A percentile compares a stretch with the other conserved stretches of the same genome.
Conservation (phyloP, 2,113 vertebrate species). For the Microtus pennsylvanicus region DNA sequence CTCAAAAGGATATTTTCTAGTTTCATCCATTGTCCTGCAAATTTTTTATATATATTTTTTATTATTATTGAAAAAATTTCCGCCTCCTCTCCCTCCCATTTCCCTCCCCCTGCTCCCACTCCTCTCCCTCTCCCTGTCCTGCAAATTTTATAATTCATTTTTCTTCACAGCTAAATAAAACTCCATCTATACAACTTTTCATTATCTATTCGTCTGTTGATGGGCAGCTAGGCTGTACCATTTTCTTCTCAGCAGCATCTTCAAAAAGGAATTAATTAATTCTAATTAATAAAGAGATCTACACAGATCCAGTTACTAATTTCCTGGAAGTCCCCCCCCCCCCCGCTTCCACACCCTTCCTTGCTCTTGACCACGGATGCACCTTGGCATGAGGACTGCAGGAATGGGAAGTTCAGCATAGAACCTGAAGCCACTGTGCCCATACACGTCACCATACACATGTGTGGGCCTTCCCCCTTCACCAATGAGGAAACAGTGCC, state of each 20-base stretch:
- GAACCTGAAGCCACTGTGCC: neutral
- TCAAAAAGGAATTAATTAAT: neutral
- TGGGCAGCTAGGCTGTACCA: neutral
- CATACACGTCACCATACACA: neutral
- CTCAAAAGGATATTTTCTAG: neutral
- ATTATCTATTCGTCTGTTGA: neutral
- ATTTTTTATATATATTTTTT: neutral
- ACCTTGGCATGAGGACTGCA: neutral
- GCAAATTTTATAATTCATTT: neutral
- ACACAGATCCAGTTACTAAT: neutral
- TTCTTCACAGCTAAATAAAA: neutral
- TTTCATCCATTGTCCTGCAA: neutral
- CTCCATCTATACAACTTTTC: neutral
- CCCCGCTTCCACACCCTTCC: neutral
- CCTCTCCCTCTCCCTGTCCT: no score
- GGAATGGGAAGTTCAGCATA: neutral
- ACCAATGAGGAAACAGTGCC: neutral
- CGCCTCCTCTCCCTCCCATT: no score
- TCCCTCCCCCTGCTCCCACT: no score
- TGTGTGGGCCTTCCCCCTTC: neutral
- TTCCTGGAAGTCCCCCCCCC: neutral
- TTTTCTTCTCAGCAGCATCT: neutral
- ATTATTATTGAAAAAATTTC: no score
- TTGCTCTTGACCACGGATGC: neutral
- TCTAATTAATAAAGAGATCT: neutral